Percentiles rank a stretch among this genome's conserved stretches.
phyloP scores from a whole-genome alignment of 30 jellyfish, hydroid and myxozoan genomes.

The Turritopsis dohrnii region DNA sequence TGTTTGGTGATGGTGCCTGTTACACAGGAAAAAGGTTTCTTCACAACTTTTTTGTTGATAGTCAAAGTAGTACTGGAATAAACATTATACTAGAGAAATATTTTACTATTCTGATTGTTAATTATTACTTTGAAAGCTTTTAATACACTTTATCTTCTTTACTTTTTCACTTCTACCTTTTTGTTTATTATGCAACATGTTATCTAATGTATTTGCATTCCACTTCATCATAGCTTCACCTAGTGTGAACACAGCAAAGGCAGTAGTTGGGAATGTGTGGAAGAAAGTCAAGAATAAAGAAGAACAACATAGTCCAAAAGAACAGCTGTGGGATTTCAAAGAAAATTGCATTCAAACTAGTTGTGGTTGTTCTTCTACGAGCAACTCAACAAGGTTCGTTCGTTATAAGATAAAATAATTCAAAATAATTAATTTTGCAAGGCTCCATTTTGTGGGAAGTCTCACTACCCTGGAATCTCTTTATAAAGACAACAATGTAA shows the following conservation, averaged over 20 bases:
- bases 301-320: constrained; percentile 2
- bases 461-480: too few species aligned
- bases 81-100: too few species aligned
- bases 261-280: constrained; percentile 12
- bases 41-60: neutral
- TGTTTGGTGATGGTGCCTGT: constrained; percentile 57
- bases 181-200: too few species aligned
- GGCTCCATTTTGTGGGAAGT: too few species aligned
- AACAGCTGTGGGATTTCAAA: constrained; percentile 76
- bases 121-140: neutral
- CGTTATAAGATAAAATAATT: too few species aligned
- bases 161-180: too few species aligned
- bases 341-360: constrained; percentile 51
- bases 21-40: constrained; percentile 24
- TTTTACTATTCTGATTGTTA: too few species aligned
- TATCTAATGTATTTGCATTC: neutral
- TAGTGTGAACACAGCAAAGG: neutral
- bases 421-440: too few species aligned
- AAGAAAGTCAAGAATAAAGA: constrained; percentile 19
- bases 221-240: neutral
- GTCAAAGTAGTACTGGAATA: too few species aligned
- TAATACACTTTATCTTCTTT: too few species aligned
- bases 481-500: too few species aligned
- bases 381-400: constrained; percentile 50
- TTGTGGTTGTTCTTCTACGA: constrained; percentile 72